Evolutionary conservation across 1,140 invertebrate genomes (phyloP).

Genomic region (Brachionus plicatilis): DNA sequence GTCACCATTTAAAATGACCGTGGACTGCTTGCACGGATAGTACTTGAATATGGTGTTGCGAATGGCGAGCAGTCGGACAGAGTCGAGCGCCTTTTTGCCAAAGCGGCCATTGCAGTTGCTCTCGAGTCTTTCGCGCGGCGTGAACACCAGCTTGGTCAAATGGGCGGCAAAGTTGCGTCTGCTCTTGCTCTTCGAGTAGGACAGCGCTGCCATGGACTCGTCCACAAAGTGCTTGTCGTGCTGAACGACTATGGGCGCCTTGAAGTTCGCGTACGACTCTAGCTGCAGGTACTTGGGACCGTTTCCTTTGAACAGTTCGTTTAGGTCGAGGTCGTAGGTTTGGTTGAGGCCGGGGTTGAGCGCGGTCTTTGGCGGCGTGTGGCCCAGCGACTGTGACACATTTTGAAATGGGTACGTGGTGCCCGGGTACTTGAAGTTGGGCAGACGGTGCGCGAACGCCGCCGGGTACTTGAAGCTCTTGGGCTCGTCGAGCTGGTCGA

Average conservation of each 20-base stretch:
- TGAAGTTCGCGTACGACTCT: background rate
- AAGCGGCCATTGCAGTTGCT: slow-evolving; percentile 17
- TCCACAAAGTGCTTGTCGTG: slow-evolving; percentile 14
- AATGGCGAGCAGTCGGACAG: background rate
- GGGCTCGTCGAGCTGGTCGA: background rate
- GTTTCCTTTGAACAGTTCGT: slow-evolving; percentile 17
- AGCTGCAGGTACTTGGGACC: slow-evolving; percentile 20
- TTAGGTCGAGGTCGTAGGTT: background rate
- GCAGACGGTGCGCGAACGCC: background rate
- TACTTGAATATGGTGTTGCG: slow-evolving; percentile 33
- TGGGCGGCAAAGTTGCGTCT: slow-evolving; percentile 10
- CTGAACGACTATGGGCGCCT: background rate
- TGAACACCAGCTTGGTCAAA: slow-evolving; percentile 18
- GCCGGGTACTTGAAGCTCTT: background rate
- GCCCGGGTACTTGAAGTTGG: background rate
- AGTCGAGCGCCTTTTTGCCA: slow-evolving; percentile 26
- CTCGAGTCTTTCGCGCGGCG: slow-evolving; percentile 3
- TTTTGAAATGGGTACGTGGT: background rate
- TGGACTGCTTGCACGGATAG: slow-evolving; percentile 27
- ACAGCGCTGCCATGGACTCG: background rate
- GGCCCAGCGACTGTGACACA: background rate
- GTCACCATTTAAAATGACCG: slow-evolving; percentile 31
- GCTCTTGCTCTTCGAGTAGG: slow-evolving; percentile 23
- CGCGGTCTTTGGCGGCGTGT: background rate
- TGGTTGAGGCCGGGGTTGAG: background rate